Percentiles rank a stretch among this genome's conserved stretches.
phyloP scores from a whole-genome alignment of 2,113 vertebrate genomes.

The Lophochroa leadbeateri region DNA sequence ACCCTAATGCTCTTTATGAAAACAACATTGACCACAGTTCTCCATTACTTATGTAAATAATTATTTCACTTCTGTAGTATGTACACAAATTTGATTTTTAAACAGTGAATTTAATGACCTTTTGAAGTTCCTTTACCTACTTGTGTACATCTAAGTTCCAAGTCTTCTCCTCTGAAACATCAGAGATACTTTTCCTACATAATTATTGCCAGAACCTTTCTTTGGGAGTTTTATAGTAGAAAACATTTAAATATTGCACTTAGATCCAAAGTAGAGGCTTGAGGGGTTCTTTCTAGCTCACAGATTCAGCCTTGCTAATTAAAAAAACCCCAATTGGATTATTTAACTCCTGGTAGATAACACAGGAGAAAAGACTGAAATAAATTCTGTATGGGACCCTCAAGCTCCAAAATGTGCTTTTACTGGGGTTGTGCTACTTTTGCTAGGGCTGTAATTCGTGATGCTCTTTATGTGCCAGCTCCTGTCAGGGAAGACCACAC shows the following conservation, averaged over 20 bases:
- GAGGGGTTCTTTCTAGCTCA: background rate
- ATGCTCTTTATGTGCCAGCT: background rate
- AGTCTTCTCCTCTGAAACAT: background rate
- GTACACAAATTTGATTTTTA: background rate
- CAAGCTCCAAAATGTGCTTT: background rate
- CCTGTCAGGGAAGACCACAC: background rate
- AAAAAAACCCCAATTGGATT: background rate
- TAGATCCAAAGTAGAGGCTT: background rate
- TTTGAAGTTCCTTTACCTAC: background rate
- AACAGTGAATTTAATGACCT: background rate
- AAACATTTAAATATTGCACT: background rate
- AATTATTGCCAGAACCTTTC: background rate
- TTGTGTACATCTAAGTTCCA: background rate
- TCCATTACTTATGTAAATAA: conserved; percentile 1
- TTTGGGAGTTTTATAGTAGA: background rate
- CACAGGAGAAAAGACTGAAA: fast-evolving
- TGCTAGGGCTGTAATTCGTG: background rate
- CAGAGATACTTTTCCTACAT: background rate
- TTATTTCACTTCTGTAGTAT: conserved; percentile 1
- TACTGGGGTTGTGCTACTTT: background rate
- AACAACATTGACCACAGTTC: background rate
- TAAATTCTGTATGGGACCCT: background rate
- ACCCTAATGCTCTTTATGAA: background rate
- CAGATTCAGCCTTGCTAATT: background rate
- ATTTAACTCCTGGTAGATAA: background rate